Percentiles rank a stretch among this genome's conserved stretches.
phyloP scores from a whole-genome alignment of 2,797 vertebrate genomes.

The Lateolabrax maculatus region DNA sequence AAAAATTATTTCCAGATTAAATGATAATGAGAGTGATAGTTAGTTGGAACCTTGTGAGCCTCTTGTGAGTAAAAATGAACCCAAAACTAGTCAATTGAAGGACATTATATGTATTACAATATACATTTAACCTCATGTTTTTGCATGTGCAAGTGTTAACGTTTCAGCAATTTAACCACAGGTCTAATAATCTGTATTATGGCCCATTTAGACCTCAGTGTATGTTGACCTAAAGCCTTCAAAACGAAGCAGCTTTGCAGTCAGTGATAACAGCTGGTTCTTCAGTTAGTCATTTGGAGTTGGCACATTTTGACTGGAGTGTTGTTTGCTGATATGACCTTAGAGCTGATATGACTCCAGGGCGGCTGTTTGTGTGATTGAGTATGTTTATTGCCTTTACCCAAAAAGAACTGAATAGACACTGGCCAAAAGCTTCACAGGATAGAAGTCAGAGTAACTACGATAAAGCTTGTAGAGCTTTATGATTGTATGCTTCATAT shows the following conservation, averaged over 20 bases:
- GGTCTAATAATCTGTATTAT: not conserved
- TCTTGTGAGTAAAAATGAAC: not conserved
- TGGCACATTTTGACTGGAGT: conserved; percentile 9
- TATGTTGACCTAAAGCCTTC: not conserved
- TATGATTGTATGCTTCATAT: not conserved
- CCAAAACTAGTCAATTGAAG: not conserved
- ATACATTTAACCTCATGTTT: not conserved
- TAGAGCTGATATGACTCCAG: conserved; percentile 19
- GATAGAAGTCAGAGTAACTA: not conserved
- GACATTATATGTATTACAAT: not conserved
- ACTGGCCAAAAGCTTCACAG: not conserved
- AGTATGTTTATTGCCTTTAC: not conserved
- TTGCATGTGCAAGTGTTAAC: conserved; percentile 3
- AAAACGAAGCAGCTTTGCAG: conserved; percentile 12
- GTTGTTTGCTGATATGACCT: conserved; percentile 24
- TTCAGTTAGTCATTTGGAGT: conserved; percentile 6
- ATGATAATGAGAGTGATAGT: not conserved
- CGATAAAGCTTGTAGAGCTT: not conserved
- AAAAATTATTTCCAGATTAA: not conserved
- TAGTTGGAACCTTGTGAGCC: not conserved
- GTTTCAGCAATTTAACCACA: not conserved
- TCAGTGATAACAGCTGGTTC: conserved; percentile 6
- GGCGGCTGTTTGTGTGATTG: not conserved
- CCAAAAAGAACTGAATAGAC: not conserved
- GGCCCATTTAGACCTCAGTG: not conserved